Evolutionary conservation across 1,140 invertebrate genomes (phyloP).

Genomic region (Cydia amplana): DNA sequence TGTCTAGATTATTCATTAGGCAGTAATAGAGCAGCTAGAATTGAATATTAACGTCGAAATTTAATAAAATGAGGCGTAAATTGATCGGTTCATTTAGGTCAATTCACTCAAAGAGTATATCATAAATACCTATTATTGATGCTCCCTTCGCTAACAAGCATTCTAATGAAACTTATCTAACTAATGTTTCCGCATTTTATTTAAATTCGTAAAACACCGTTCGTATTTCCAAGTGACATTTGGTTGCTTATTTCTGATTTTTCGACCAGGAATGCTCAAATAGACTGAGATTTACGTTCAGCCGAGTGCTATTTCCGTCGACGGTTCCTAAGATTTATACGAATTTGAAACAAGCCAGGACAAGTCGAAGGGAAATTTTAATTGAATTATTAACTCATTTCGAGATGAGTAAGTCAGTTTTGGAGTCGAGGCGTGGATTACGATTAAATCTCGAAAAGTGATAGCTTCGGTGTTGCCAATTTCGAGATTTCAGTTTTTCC

Average conservation of each 20-base stretch:
- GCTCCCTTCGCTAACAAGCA: neutral
- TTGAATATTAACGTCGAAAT: no score
- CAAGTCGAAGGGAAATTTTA: conserved; percentile 74
- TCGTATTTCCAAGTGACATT: conserved; percentile 44
- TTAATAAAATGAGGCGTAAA: no score
- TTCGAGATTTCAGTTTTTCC: neutral
- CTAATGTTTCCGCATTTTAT: conserved; percentile 8
- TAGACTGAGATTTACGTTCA: conserved; percentile 75
- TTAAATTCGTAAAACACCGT: neutral
- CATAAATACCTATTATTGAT: no score
- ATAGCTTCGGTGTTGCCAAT: neutral
- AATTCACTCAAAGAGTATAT: no score
- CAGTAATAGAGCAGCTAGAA: no score
- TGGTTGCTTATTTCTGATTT: conserved; percentile 73
- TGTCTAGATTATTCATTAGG: neutral
- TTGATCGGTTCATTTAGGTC: no score
- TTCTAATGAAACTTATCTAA: neutral
- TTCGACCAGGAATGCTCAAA: conserved; percentile 75
- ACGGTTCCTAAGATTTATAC: conserved; percentile 74
- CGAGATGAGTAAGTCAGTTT: conserved; percentile 46
- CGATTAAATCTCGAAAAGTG: conserved; percentile 17
- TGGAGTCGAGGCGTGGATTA: conserved; percentile 36
- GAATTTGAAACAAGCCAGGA: conserved; percentile 75
- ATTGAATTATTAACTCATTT: conserved; percentile 71
- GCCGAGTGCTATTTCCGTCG: conserved; percentile 77